Percentiles rank a stretch among this genome's conserved stretches.
These are phyloP conservation scores for Calyptommatus sinebrachiatus DNA, from an alignment of 2,113 vertebrate genomes.

Conservation along the genomic window DNA sequence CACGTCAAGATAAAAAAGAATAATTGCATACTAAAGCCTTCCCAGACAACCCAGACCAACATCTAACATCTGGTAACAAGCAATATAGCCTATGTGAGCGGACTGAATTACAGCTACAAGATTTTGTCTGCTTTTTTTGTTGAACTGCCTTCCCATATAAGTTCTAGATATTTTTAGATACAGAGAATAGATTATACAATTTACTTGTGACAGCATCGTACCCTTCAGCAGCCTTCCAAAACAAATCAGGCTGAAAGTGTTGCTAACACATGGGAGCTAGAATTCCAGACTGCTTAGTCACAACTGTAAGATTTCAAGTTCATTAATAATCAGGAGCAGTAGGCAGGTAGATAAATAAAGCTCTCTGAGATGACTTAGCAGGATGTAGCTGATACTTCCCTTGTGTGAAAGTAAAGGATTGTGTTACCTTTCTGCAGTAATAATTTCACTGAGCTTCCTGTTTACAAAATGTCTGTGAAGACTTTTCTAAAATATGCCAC, in stretches of 20 bases:
- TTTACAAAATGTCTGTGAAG: background rate
- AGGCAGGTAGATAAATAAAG: constrained; percentile 15
- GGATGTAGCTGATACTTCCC: constrained; percentile 16
- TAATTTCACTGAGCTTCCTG: background rate
- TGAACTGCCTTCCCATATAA: background rate
- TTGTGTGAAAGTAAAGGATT: background rate
- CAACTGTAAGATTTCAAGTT: constrained; percentile 17
- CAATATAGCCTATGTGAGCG: background rate
- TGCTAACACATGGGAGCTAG: background rate
- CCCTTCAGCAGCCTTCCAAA: background rate
- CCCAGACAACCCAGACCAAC: too few species aligned
- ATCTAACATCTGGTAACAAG: too few species aligned
- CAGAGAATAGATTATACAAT: background rate
- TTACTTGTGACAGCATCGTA: background rate
- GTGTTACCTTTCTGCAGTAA: background rate
- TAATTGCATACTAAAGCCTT: background rate
- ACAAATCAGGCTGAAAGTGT: background rate
- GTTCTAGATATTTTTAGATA: background rate
- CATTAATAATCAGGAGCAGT: background rate
- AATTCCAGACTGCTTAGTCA: constrained; percentile 1
- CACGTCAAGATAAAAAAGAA: background rate
- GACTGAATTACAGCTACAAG: background rate
- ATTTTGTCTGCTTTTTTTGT: background rate
- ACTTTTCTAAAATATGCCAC: background rate
- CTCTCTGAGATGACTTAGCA: background rate